phyloP scores from a whole-genome alignment of 2,113 vertebrate species.

The Datnioides undecimradiatus region DNA sequence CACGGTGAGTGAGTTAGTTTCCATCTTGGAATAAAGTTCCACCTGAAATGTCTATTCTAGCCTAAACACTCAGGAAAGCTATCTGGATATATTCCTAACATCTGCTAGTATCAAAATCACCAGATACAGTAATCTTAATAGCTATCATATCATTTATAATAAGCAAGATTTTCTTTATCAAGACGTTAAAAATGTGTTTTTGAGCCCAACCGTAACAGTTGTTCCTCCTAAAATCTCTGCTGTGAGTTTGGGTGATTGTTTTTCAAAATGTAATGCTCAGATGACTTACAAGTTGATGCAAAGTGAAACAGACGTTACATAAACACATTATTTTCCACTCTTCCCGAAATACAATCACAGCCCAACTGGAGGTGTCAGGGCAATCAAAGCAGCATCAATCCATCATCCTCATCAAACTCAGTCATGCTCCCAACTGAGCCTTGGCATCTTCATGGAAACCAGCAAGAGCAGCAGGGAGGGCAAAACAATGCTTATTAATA shows the following conservation, averaged over 20 bases:
- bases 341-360: slow-evolving; percentile 53
- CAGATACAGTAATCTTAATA: slow-evolving; percentile 54
- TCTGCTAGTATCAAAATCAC: slow-evolving; percentile 68
- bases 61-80: slow-evolving; percentile 42
- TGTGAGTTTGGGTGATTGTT: slow-evolving; percentile 27
- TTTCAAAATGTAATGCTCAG: slow-evolving; percentile 42
- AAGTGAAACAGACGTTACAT: slow-evolving; percentile 54
- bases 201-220: slow-evolving; percentile 32
- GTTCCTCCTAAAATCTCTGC: slow-evolving; percentile 36
- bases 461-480: slow-evolving; percentile 32
- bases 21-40: slow-evolving; percentile 51
- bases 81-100: slow-evolving; percentile 49
- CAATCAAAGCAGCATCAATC: slow-evolving; percentile 62
- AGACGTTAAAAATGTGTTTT: slow-evolving; percentile 24
- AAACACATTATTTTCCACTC: slow-evolving; percentile 41
- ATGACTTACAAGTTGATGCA: slow-evolving; percentile 34
- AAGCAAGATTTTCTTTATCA: slow-evolving; percentile 30
- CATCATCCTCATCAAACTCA: slow-evolving; percentile 64
- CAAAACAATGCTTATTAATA: slow-evolving; percentile 42
- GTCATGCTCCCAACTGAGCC: slow-evolving; percentile 45
- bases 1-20: too few relatives aligned
- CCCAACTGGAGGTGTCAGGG: slow-evolving; percentile 48
- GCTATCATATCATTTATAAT: slow-evolving; percentile 41
- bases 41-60: slow-evolving; percentile 57
- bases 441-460: slow-evolving; percentile 8